A percentile compares a stretch with the other conserved stretches of the same genome.
Conservation (phyloP, 1,140 invertebrate species). For the Drosophila ficusphila region DNA sequence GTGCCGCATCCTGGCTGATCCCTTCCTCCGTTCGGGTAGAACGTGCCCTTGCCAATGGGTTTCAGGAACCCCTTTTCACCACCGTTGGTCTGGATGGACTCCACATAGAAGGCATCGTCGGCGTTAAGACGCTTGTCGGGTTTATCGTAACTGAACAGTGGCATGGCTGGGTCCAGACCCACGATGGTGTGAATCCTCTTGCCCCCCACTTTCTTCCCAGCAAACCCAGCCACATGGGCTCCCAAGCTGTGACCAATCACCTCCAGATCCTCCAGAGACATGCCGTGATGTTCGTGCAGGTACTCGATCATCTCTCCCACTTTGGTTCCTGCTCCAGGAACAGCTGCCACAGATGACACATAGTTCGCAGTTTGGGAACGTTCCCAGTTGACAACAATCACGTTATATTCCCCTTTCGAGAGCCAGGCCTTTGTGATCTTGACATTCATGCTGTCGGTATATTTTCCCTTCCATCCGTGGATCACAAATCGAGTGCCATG, state of each 20-base stretch:
- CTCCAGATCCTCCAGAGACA: conserved; percentile 47
- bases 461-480: conserved; percentile 62
- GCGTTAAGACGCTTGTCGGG: conserved; percentile 79
- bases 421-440: conserved; percentile 84
- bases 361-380: conserved; percentile 84
- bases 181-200: conserved; percentile 66
- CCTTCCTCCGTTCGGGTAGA: conserved; percentile 85
- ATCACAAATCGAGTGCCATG: conserved; percentile 70
- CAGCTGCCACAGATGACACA: conserved; percentile 83
- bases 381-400: conserved; percentile 86
- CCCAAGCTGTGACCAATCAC: conserved; percentile 83
- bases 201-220: conserved; percentile 83
- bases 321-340: conserved; percentile 84
- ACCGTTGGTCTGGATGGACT: conserved; percentile 86
- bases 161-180: conserved; percentile 85
- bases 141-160: conserved; percentile 69
- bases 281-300: conserved; percentile 59
- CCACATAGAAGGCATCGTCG: conserved; percentile 74
- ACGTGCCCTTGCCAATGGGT: conserved; percentile 84
- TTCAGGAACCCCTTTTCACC: conserved; percentile 85
- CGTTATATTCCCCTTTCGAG: conserved; percentile 84
- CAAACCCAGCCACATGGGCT: conserved; percentile 85
- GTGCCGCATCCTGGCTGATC: conserved; percentile 86
- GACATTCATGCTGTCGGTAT: conserved; percentile 36
- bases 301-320: conserved; percentile 72